phyloP scores from a whole-genome alignment of 2,113 vertebrate species.

The Corynorhinus townsendii region DNA sequence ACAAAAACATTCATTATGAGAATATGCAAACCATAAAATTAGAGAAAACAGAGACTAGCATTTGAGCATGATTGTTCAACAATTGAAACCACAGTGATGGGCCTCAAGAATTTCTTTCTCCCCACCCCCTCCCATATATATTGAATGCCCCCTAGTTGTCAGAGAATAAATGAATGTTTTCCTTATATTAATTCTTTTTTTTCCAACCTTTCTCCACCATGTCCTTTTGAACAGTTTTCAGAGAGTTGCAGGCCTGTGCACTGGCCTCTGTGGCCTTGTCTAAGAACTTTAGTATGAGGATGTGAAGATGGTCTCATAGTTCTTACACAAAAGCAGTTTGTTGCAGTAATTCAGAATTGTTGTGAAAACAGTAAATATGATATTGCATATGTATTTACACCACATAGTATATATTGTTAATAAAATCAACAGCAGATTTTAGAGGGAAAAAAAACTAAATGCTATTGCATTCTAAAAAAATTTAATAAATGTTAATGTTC shows the following conservation, averaged over 20 bases:
- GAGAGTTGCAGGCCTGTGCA: neutral
- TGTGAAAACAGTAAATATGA: neutral
- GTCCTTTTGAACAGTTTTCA: neutral
- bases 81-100: neutral
- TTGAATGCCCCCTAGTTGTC: neutral
- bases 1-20: neutral
- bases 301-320: neutral
- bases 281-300: neutral
- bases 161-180: neutral
- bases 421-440: neutral
- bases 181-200: neutral
- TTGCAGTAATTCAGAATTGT: neutral
- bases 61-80: neutral
- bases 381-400: neutral
- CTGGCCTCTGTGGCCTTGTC: neutral
- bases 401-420: neutral
- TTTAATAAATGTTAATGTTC: neutral
- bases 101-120: neutral
- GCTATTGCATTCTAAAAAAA: neutral
- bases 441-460: neutral
- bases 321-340: neutral
- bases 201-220: neutral
- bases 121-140: neutral
- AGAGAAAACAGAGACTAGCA: neutral
- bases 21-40: neutral